These are phyloP conservation scores for Apteryx mantelli DNA, from an alignment of 2,113 vertebrate species.

Conservation along the genomic window DNA sequence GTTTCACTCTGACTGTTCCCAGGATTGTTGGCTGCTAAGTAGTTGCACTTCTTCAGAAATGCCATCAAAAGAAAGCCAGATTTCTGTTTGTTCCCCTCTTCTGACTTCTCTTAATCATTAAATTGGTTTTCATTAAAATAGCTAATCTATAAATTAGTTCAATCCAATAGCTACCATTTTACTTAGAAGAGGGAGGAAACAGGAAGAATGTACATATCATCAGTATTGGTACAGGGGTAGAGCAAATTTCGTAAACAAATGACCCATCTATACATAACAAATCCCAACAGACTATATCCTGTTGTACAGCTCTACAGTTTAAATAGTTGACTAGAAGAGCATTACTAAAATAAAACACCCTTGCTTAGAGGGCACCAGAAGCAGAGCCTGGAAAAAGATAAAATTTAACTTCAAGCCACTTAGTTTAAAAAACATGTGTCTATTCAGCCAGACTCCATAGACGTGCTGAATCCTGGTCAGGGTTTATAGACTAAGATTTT, in stretches of 20 bases:
- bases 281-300: background rate
- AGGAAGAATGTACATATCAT: background rate
- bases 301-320: conserved; percentile 1
- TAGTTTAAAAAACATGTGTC: background rate
- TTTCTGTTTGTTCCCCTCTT: background rate
- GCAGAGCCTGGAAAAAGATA: background rate
- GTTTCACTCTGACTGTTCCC: background rate
- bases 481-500: background rate
- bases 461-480: background rate
- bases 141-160: conserved; percentile 46
- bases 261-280: background rate
- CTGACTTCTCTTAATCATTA: background rate
- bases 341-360: background rate
- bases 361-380: background rate
- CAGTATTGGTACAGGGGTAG: background rate
- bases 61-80: background rate
- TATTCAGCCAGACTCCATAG: background rate
- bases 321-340: conserved; percentile 17
- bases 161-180: conserved; percentile 31
- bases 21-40: background rate
- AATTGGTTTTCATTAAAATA: conserved; percentile 32
- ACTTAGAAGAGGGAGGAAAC: background rate
- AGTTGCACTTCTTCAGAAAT: background rate
- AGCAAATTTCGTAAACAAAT: conserved; percentile 35
- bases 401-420: background rate